These are phyloP conservation scores for Hydrophis major DNA, from an alignment of 2,797 vertebrate genomes.

Conservation along the genomic window DNA sequence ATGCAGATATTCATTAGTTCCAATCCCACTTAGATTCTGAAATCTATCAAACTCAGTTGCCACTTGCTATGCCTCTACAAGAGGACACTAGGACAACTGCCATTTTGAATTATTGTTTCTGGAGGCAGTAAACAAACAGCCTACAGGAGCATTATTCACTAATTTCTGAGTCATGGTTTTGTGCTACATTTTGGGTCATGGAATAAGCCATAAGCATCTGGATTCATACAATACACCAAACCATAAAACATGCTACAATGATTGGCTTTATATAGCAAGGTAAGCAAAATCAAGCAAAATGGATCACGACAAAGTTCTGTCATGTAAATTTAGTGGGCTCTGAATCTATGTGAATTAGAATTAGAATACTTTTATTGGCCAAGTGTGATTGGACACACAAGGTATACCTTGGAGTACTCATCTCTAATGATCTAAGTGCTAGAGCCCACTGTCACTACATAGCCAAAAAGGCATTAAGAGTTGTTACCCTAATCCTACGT, in stretches of 20 bases:
- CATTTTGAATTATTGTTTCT: not conserved
- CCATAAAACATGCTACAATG: not conserved
- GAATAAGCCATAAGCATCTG: not conserved
- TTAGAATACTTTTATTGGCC: too few relatives aligned
- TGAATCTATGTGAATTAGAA: not conserved
- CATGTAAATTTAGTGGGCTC: not conserved
- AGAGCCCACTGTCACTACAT: too few relatives aligned
- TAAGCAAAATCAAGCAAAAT: not conserved
- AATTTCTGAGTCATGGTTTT: not conserved
- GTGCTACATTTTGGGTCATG: not conserved
- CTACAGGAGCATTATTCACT: not conserved
- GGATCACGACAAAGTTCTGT: not conserved
- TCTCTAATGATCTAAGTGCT: too few relatives aligned
- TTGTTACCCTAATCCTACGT: too few relatives aligned
- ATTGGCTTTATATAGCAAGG: not conserved
- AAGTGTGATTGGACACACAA: too few relatives aligned
- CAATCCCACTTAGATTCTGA: not conserved
- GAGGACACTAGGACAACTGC: not conserved
- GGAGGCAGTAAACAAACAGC: not conserved
- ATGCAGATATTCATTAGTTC: not conserved
- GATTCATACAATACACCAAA: not conserved
- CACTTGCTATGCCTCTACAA: not conserved
- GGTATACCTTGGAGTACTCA: too few relatives aligned
- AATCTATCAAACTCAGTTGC: not conserved
- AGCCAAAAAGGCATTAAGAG: too few relatives aligned